Percentiles rank a stretch among this genome's conserved stretches.
phyloP scores from a whole-genome alignment of 1,140 invertebrate genomes.

The Rhagoletis zephyria region DNA sequence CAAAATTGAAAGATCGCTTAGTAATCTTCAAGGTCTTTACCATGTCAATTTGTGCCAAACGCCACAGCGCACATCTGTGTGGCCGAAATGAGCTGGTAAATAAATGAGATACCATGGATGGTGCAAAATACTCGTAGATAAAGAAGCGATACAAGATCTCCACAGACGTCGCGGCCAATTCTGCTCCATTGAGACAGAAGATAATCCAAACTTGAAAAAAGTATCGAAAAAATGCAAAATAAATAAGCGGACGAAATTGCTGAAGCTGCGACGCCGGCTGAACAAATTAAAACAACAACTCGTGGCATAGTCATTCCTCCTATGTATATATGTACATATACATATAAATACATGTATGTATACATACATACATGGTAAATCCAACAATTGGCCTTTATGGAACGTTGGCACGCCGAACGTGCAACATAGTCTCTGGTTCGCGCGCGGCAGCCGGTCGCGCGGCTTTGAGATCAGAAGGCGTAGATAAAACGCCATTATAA shows the following conservation, averaged over 20 bases:
- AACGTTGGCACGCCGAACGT: slow-evolving; percentile 30
- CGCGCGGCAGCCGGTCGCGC: background rate
- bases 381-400: slow-evolving; percentile 4
- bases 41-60: slow-evolving; percentile 13
- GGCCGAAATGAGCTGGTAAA: slow-evolving; percentile 2
- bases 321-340: background rate
- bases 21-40: slow-evolving; percentile 32
- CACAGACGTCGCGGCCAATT: slow-evolving; percentile 16
- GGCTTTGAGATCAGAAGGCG: slow-evolving; percentile 27
- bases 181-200: background rate
- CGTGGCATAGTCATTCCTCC: slow-evolving; percentile 5
- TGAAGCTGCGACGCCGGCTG: background rate
- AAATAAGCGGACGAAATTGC: slow-evolving; percentile 24
- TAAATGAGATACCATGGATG: slow-evolving; percentile 21
- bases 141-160: slow-evolving; percentile 27
- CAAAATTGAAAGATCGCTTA: slow-evolving; percentile 12
- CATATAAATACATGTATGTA: background rate
- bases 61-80: slow-evolving; percentile 17
- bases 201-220: background rate
- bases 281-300: slow-evolving; percentile 42
- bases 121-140: slow-evolving; percentile 37
- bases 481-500: slow-evolving; percentile 47
- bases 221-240: background rate
- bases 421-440: background rate
- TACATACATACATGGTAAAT: background rate